These are phyloP conservation scores for Penaeus monodon DNA, from an alignment of 2,888 invertebrate genomes.

Conservation along the genomic window DNA sequence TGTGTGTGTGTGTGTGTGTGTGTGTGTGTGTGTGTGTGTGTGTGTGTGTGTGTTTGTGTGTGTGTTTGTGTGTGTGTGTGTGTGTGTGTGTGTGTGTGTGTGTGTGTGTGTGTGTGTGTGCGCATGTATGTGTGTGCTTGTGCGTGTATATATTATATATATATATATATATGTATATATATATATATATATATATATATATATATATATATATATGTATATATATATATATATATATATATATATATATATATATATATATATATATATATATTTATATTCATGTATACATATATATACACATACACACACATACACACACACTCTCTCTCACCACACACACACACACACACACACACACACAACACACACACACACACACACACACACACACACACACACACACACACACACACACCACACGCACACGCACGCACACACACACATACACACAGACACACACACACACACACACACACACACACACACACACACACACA, in stretches of 20 bases:
- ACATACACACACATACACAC: constrained; percentile 34
- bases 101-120: constrained; percentile 11
- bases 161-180: too few relatives aligned
- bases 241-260: constrained; percentile 28
- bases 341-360: too few relatives aligned
- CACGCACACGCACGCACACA: not conserved
- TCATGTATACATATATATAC: constrained; percentile 24
- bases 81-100: constrained; percentile 13
- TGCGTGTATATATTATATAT: too few relatives aligned
- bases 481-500: constrained; percentile 3
- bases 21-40: not conserved
- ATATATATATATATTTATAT: constrained; percentile 21
- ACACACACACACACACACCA: constrained; percentile 26
- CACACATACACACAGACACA: constrained; percentile 11
- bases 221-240: constrained; percentile 43
- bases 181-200: constrained; percentile 21
- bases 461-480: constrained; percentile 28
- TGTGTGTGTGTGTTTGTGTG: not conserved
- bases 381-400: constrained; percentile 36
- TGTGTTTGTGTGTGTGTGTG: constrained; percentile 1
- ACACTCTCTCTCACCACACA: too few relatives aligned
- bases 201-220: constrained; percentile 32
- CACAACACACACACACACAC: constrained; percentile 22
- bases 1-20: constrained; percentile 13
- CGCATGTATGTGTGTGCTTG: too few relatives aligned